Evolutionary conservation across 2,113 vertebrate species (phyloP), one percentile per base, ranked within the genome.

Genomic region (Dendropsophus ebraccatus): DNA sequence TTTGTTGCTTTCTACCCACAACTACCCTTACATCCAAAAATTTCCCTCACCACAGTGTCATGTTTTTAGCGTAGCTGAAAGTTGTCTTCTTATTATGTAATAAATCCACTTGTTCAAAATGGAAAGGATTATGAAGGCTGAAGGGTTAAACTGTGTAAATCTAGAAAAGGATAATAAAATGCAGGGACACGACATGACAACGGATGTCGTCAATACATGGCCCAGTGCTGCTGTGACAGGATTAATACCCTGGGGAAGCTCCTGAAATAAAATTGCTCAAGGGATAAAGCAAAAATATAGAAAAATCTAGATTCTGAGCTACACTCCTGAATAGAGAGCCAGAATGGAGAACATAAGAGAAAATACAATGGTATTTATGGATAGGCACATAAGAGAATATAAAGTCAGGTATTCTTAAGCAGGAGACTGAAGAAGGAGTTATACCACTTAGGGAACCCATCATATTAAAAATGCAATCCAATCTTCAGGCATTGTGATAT

Each of bases 121-220:
- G 54, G 23, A 67, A 70, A 56, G 37, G 49, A 35, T 49, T 79
- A 79, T 70, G 49, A 45, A 30, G 45, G 54, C 52, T 13, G n/a
- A 23, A 32, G 84, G 76, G 76, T 86, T 86, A 86, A 86, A 73
- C 37, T 47, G 54, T 49, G 11, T 45, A 60, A 77, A 75, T 76
- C 72, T 28, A 73, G 77, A 86, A 78, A 81, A 47, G 54, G 62
- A 72, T 80, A 85, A 80, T 86, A 86, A 72, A 86, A 86, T 86
- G 76, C 84, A 85, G 23, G 28, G 84, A 80, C 83, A 85, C 76
- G 72, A 79, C 62, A 77, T 52, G 74, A 77, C 47, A 77, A 54
- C 10, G 60, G 56, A 74, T 70, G 62, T 79, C 60, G 77, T 50
- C 84, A 49, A n/a, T 80, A 80, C 65, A 72, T 73, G 67, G 78